A percentile compares a stretch with the other conserved stretches of the same genome.
These are phyloP conservation scores for Trinorchestia longiramus DNA, from an alignment of 1,140 invertebrate species.

Conservation along the genomic window DNA sequence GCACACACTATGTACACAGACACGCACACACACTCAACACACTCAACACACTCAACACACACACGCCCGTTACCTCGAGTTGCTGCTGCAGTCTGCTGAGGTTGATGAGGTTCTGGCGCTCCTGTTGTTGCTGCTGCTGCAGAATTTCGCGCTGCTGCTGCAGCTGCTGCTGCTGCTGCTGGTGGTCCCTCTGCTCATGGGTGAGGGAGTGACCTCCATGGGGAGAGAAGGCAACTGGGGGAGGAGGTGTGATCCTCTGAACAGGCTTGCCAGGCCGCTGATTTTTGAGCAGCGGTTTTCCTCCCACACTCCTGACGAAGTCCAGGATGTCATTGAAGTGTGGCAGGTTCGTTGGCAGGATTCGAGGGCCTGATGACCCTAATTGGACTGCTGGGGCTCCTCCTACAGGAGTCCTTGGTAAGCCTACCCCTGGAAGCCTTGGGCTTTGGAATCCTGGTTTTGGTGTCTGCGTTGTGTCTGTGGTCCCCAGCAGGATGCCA, in stretches of 20 bases:
- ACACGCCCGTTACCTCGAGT: neutral
- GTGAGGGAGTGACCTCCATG: neutral
- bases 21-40: too few relatives aligned
- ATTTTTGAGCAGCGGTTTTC: neutral
- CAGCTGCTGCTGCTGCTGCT: slow-evolving; percentile 37
- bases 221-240: neutral
- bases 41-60: too few relatives aligned
- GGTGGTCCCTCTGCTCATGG: neutral
- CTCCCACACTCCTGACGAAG: slow-evolving; percentile 23
- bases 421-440: neutral
- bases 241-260: neutral
- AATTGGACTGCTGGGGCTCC: slow-evolving; percentile 5
- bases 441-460: neutral
- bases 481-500: neutral
- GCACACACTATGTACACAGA: too few relatives aligned
- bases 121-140: slow-evolving; percentile 43
- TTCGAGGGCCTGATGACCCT: neutral
- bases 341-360: neutral
- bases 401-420: neutral
- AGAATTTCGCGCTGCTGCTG: slow-evolving; percentile 5
- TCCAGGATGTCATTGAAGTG: slow-evolving; percentile 29
- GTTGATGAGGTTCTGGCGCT: slow-evolving; percentile 33
- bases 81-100: slow-evolving; percentile 8
- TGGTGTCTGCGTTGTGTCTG: neutral
- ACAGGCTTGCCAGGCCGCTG: neutral